Conservation (phyloP, 2,113 vertebrate genomes). For the Lagopus muta region DNA sequence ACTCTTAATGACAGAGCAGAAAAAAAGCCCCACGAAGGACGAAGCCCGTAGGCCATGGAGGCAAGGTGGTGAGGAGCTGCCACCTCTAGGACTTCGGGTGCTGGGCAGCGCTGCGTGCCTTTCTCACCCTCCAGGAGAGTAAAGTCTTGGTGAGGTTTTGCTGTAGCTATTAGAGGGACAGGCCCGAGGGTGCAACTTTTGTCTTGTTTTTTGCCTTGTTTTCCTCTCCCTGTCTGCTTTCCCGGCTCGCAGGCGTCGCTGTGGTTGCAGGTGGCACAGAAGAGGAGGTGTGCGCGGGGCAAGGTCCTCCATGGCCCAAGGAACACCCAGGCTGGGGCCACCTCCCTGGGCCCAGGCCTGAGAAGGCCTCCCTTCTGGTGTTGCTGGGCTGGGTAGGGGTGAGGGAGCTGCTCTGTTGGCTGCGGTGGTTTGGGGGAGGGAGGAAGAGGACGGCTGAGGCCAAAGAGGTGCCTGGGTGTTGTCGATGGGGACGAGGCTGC, state of each 20-base stretch:
- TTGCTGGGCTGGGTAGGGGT: not conserved
- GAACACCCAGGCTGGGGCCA: not conserved
- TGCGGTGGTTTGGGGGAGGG: not conserved
- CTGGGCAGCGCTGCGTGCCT: constrained; percentile 49
- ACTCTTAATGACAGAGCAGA: constrained; percentile 78
- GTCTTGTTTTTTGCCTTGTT: not conserved
- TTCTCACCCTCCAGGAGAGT: constrained; percentile 58
- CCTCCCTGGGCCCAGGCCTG: not conserved
- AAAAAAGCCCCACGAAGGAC: constrained; percentile 63
- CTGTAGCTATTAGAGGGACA: constrained; percentile 58
- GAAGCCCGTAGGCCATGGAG: constrained; percentile 65
- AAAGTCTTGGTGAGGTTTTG: constrained; percentile 63
- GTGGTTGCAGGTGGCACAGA: not conserved
- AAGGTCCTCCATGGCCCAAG: not conserved
- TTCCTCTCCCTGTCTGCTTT: not conserved
- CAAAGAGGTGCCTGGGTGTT: not conserved
- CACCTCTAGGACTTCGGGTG: constrained; percentile 45
- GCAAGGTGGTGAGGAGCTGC: constrained; percentile 57
- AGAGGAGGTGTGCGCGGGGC: constrained; percentile 21
- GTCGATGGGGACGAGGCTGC: not conserved
- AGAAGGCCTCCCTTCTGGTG: not conserved
- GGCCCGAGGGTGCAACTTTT: constrained; percentile 58
- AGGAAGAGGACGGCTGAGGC: not conserved
- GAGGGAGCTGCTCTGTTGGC: not conserved
- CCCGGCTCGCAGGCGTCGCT: not conserved